A percentile compares a stretch with the other conserved stretches of the same genome.
phyloP scores from a whole-genome alignment of 2,797 vertebrate species.

The Phrynocephalus forsythii region DNA sequence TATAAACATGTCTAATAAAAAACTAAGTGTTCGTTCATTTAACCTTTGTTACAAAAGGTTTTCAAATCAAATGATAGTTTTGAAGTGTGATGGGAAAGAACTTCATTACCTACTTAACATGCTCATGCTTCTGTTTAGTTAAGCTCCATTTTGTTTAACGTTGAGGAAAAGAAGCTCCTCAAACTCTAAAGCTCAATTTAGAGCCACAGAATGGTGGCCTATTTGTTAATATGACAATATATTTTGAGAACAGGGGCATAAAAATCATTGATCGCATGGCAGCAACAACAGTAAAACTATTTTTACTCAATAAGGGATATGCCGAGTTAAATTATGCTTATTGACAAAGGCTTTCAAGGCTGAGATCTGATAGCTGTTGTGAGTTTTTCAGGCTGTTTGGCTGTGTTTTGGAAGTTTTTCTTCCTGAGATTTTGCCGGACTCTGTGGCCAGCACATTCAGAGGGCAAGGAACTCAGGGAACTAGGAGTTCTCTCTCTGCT shows the following conservation, averaged over 20 bases:
- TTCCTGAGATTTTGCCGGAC: too few species aligned
- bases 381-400: too few species aligned
- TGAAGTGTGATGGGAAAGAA: neutral
- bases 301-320: too few species aligned
- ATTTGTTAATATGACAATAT: neutral
- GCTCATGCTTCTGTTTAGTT: neutral
- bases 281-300: neutral
- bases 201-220: too few species aligned
- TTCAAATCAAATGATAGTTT: neutral
- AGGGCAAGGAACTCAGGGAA: too few species aligned
- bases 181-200: too few species aligned
- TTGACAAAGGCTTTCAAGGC: too few species aligned
- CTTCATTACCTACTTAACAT: neutral
- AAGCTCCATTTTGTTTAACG: neutral
- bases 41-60: neutral
- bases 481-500: too few species aligned
- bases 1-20: neutral
- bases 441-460: too few species aligned
- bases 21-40: neutral
- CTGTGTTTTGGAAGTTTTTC: too few species aligned
- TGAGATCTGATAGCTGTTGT: too few species aligned
- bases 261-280: neutral
- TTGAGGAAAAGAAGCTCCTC: neutral
- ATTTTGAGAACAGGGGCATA: neutral
- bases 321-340: too few species aligned